phyloP scores from a whole-genome alignment of 2,113 vertebrate species.

The Axis porcinus region DNA sequence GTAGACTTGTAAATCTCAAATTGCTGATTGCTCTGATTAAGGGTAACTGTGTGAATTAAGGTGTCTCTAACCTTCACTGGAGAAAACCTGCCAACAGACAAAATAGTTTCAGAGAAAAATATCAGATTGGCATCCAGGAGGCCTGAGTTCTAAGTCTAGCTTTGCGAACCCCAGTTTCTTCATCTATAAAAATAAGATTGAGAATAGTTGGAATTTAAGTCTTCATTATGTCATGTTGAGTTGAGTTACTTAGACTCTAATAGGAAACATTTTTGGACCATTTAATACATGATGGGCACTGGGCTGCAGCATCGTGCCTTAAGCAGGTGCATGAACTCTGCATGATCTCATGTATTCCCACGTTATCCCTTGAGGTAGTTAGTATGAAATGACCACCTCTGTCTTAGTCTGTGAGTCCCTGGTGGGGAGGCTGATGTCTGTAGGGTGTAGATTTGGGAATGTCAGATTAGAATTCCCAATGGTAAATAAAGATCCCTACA shows the following conservation, averaged over 20 bases:
- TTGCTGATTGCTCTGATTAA: constrained; percentile 64
- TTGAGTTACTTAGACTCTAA: neutral
- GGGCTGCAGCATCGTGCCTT: neutral
- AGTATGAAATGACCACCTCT: neutral
- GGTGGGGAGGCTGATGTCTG: neutral
- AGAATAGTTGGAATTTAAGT: neutral
- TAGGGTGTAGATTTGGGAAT: neutral
- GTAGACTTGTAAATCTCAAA: constrained; percentile 48
- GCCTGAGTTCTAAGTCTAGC: neutral
- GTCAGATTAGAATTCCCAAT: neutral
- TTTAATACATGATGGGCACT: neutral
- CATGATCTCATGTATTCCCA: neutral
- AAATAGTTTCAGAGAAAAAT: neutral
- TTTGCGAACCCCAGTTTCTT: neutral
- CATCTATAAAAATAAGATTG: neutral
- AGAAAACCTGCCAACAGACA: neutral
- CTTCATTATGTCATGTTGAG: neutral
- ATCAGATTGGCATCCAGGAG: neutral
- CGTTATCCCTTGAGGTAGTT: neutral
- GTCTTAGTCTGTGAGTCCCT: neutral
- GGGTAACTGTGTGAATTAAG: constrained; percentile 65
- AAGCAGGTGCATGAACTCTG: neutral
- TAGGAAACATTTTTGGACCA: neutral
- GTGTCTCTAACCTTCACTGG: constrained; percentile 36
- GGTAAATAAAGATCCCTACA: neutral